Conservation (phyloP, 2,113 vertebrate genomes). For the Noctilio leporinus region DNA sequence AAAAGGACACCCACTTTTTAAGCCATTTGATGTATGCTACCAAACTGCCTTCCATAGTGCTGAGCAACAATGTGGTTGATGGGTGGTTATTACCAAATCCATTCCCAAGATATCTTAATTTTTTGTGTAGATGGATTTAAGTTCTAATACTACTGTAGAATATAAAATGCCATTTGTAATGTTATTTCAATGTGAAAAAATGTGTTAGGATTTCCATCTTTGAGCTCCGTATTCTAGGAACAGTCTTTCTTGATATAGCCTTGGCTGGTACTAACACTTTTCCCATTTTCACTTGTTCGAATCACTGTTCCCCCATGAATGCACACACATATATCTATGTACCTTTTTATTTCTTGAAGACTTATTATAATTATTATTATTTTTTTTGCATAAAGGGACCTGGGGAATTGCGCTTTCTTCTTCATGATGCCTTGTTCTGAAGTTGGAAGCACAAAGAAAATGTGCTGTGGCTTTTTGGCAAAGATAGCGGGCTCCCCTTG, state of each 20-base stretch:
- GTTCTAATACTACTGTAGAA: not conserved
- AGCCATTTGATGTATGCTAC: not conserved
- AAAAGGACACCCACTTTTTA: not conserved
- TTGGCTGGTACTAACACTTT: not conserved
- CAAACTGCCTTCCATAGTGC: not conserved
- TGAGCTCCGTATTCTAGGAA: not conserved
- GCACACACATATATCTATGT: not conserved
- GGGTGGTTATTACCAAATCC: not conserved
- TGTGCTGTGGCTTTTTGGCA: not conserved
- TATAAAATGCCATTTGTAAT: not conserved
- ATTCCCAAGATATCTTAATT: not conserved
- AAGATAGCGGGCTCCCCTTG: not conserved
- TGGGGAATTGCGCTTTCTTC: not conserved
- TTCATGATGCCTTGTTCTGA: not conserved
- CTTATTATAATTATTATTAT: not conserved
- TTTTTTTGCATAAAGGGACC: not conserved
- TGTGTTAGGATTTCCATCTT: not conserved
- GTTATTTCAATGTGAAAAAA: not conserved
- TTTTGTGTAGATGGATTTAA: not conserved
- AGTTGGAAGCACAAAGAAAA: constrained; percentile 5
- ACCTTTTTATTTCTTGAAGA: not conserved
- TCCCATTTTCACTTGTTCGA: not conserved
- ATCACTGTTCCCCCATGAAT: not conserved
- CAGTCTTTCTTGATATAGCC: not conserved
- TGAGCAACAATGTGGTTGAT: not conserved